These are phyloP conservation scores for Aleiodes leptofemur DNA, from an alignment of 2,888 invertebrate species.

Conservation along the genomic window DNA sequence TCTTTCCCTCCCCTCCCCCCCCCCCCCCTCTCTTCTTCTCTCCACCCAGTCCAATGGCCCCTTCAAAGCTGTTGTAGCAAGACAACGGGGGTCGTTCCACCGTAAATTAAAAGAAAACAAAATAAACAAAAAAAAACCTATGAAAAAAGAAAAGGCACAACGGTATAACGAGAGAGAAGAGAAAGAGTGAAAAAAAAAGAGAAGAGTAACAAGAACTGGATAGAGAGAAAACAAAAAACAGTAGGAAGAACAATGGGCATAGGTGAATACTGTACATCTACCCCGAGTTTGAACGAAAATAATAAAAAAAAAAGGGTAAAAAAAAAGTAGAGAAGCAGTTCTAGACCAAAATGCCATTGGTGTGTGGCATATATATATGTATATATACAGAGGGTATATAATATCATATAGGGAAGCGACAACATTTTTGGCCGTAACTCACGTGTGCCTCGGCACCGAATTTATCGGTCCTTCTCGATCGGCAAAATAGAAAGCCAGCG, in stretches of 20 bases:
- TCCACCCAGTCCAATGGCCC: not conserved
- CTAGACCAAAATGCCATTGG: not conserved
- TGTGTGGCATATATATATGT: conserved; percentile 28
- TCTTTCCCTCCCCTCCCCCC: not conserved
- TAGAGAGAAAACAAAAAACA: not conserved
- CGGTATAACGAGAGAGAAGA: not conserved
- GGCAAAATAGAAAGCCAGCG: conserved; percentile 55
- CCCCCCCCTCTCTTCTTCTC: not conserved
- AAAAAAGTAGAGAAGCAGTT: not conserved
- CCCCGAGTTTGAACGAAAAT: not conserved
- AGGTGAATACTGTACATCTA: conserved; percentile 16
- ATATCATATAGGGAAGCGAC: conserved; percentile 44
- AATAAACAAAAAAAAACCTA: not conserved
- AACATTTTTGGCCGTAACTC: conserved; percentile 52
- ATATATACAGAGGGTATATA: conserved; percentile 11
- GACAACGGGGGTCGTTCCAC: not conserved
- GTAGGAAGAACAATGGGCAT: conserved; percentile 11
- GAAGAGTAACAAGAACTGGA: not conserved
- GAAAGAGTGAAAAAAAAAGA: not conserved
- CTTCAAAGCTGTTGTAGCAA: conserved; percentile 14
- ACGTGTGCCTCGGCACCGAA: conserved; percentile 48
- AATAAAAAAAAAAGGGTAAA: not conserved
- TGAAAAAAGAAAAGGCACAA: no score
- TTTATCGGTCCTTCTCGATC: conserved; percentile 55
- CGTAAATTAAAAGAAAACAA: conserved; percentile 12